Base-by-base conservation (phyloP, 2,888 invertebrate species). In the Hypercompe scribonia region DNA sequence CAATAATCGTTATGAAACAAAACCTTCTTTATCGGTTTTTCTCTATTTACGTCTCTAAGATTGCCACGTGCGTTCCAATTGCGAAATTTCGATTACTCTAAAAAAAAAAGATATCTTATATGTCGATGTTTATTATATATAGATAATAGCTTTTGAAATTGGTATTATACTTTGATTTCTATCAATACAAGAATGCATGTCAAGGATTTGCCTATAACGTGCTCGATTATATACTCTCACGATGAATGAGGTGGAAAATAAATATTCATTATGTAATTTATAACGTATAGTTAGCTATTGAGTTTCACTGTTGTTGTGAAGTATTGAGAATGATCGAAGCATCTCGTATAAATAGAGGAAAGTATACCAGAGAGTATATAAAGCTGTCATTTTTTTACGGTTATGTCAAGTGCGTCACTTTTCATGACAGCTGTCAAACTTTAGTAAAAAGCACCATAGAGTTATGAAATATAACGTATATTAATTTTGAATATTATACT, bases 131-230 rank as follows among this genome's bases (percentile, higher is more conserved):
- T 86, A 87, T 84, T 87, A 88, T 88, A 87, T 82, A 79, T 87
- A 83, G 88, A 90, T 90, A 89, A 89, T 77, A 81, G 78, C 67
- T 93, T 93, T 86, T 88, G 90, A 92, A 92, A 93, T 87, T 84
- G 71, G 81, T 86, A 79, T 83, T 81, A 78, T 77, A 84, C 86
- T 81, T 78, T 68, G 76, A 90, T 87, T 84, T 78, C 68, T 66
- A 84, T 79, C 70, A 76, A 78, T 75, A 80, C 46, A 70, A 58
- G 71, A 88, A 92, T 90, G 84, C 88, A 88, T 93, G 93, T 93
- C 93, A 93, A 93, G 93, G 93, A 84, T 85, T 75, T 74, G 74
- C 71, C 65, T 66, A 75, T 86, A 78, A 85, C 80, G 79, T 80
- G 78, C 34, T 65, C 28, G 54, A 70, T 70, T 65, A n/a, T 68